Base-by-base conservation (phyloP, 2,888 invertebrate species). In the Acanthoscelides obtectus region DNA sequence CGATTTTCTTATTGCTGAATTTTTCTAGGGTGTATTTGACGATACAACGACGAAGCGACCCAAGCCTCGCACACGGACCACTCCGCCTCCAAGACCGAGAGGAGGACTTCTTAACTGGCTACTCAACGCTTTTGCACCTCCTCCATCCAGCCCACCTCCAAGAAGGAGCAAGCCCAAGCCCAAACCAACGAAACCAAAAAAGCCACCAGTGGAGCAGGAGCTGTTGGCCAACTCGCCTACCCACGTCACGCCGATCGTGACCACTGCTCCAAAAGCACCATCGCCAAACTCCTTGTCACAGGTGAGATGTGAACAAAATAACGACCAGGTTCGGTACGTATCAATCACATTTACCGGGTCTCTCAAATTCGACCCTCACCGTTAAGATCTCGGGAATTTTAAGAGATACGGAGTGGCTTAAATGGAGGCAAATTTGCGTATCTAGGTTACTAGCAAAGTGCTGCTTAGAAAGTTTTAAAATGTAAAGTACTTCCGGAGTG, bases 51-150 rank as follows among this genome's bases (percentile, higher is more conserved):
- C 80, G 19, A 79, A 81, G 17, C 78, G 78, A 66, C 77, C 79
- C 0, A 78, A 73, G 72, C 77, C 80, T 66, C 84, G 79, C n/a
- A 85, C 87, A 1, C 79, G 87, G 12, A 85, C 88, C n/a, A 84
- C 83, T 22, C 82, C 84, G 3, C 76, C 87, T 82, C 84, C 86
- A 75, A 79, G 82, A 22, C 69, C 85, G 4, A 82, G 84, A 80
- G 84, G 84, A 78, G 84, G 86, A 21, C 45, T 45, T 12, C 74
- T 86, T 12, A 84, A 82, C 72, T 86, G 86, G 85, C 75, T 86
- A 19, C 75, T 86, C 4, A 85, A 83, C 72, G 82, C 83, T 64
- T 78, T 85, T n/a, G 81, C 81, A 45, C 79, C 79, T 8, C 79
- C 82, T 69, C 77, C 80, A 4, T 67, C 77, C 4, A 73, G 75